Conservation (phyloP, 2,888 invertebrate species). For the Nipponacmea schrenckii region DNA sequence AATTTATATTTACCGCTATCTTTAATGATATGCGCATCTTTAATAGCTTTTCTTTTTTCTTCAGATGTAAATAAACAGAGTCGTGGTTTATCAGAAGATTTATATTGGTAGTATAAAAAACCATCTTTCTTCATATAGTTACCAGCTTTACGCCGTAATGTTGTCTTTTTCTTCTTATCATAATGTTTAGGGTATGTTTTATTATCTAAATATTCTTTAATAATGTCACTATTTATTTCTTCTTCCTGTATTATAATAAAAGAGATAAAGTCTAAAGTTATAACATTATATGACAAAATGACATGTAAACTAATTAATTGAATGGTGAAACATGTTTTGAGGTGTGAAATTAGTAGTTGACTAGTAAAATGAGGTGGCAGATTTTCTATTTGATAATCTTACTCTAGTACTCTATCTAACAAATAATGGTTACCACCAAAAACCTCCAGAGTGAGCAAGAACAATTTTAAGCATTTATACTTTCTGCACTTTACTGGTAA, state of each 20-base stretch:
- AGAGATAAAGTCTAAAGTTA: too few relatives aligned
- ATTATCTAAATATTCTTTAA: conserved; percentile 38
- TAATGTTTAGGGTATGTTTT: conserved; percentile 33
- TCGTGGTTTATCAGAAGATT: conserved; percentile 24
- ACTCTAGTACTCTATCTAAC: too few relatives aligned
- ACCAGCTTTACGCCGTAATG: conserved; percentile 38
- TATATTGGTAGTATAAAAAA: conserved; percentile 34
- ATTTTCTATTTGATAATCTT: too few relatives aligned
- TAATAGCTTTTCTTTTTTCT: conserved; percentile 37
- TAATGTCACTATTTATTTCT: conserved; percentile 39
- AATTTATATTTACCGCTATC: not conserved
- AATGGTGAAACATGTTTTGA: too few relatives aligned
- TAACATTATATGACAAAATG: too few relatives aligned
- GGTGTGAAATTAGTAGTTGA: too few relatives aligned
- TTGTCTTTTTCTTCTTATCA: conserved; percentile 29
- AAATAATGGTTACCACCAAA: too few relatives aligned
- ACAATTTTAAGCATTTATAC: too few relatives aligned
- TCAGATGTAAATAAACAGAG: conserved; percentile 29
- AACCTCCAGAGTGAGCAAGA: too few relatives aligned
- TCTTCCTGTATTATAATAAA: conserved; percentile 12
- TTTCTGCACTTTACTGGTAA: too few relatives aligned
- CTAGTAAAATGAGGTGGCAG: too few relatives aligned
- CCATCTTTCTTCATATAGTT: conserved; percentile 40
- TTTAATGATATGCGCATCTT: conserved; percentile 37
- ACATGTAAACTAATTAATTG: too few relatives aligned